phyloP scores from a whole-genome alignment of 2,797 vertebrate genomes.

The Sphaeramia orbicularis region DNA sequence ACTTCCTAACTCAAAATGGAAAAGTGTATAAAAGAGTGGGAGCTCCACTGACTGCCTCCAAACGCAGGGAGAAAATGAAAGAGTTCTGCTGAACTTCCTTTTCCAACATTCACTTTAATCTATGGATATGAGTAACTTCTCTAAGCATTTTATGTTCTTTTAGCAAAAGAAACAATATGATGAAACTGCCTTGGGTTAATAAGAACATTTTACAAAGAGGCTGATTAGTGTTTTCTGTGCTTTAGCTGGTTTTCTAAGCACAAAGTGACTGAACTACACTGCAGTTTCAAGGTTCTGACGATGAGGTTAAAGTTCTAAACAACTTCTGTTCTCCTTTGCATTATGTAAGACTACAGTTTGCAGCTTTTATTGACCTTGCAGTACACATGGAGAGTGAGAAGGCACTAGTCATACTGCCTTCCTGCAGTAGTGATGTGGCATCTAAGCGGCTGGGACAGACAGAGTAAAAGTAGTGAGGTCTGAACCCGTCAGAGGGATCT shows the following conservation, averaged over 20 bases:
- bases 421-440: conserved; percentile 38
- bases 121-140: background rate
- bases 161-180: background rate
- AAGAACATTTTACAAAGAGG: background rate
- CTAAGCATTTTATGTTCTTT: background rate
- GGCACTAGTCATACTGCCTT: background rate
- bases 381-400: conserved; percentile 9
- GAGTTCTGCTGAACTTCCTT: background rate
- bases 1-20: conserved; percentile 41
- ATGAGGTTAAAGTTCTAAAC: background rate
- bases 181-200: background rate
- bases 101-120: background rate
- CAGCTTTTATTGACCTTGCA: conserved; percentile 26
- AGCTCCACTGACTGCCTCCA: conserved; percentile 22
- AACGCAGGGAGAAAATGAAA: conserved; percentile 27
- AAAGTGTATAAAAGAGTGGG: conserved; percentile 48
- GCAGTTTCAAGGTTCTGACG: conserved; percentile 5
- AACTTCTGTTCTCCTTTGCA: conserved; percentile 3
- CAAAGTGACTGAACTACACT: background rate
- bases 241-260: background rate
- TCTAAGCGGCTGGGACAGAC: conserved; percentile 20
- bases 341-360: too few species aligned
- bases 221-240: background rate
- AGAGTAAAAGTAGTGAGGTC: conserved; percentile 43
- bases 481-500: conserved; percentile 59